A percentile compares a stretch with the other conserved stretches of the same genome.
These are phyloP conservation scores for Siniperca obscura DNA, from an alignment of 2,797 vertebrate species.

Conservation along the genomic window DNA sequence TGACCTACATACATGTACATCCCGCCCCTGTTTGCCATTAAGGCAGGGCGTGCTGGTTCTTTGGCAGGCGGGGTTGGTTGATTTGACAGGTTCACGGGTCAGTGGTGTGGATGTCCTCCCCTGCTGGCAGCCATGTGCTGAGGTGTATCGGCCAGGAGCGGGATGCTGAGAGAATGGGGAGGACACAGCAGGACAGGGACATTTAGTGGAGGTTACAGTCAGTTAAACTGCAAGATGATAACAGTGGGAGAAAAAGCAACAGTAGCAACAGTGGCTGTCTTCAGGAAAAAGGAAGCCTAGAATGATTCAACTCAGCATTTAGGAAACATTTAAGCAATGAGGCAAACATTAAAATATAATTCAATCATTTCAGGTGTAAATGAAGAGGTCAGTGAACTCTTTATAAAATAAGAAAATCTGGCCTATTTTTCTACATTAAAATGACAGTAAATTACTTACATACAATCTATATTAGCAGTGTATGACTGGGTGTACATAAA, in stretches of 20 bases:
- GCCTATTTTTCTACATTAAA: background rate
- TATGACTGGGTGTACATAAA: background rate
- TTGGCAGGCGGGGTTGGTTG: slow-evolving; percentile 9
- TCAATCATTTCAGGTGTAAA: background rate
- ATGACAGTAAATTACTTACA: no score
- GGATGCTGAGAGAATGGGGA: slow-evolving; percentile 52
- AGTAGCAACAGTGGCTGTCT: slow-evolving; percentile 25
- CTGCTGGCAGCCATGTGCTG: slow-evolving; percentile 65
- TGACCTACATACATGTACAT: slow-evolving; percentile 19
- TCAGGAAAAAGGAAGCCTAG: slow-evolving; percentile 1
- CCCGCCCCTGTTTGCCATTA: slow-evolving; percentile 14
- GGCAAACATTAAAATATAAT: background rate
- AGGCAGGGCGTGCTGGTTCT: background rate
- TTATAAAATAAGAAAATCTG: background rate
- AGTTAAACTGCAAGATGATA: slow-evolving; percentile 56
- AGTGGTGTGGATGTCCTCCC: slow-evolving; percentile 60
- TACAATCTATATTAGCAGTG: background rate
- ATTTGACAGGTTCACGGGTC: slow-evolving; percentile 72
- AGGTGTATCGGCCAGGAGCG: slow-evolving; percentile 60
- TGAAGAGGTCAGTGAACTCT: no score
- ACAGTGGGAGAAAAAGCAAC: slow-evolving; percentile 48
- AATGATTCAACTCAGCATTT: background rate
- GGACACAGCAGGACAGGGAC: slow-evolving; percentile 54
- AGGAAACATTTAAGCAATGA: background rate
- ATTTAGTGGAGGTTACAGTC: slow-evolving; percentile 45